Evolutionary conservation across 2,113 vertebrate species (phyloP), one percentile per base, ranked within the genome.

Genomic region (Damaliscus lunatus): DNA sequence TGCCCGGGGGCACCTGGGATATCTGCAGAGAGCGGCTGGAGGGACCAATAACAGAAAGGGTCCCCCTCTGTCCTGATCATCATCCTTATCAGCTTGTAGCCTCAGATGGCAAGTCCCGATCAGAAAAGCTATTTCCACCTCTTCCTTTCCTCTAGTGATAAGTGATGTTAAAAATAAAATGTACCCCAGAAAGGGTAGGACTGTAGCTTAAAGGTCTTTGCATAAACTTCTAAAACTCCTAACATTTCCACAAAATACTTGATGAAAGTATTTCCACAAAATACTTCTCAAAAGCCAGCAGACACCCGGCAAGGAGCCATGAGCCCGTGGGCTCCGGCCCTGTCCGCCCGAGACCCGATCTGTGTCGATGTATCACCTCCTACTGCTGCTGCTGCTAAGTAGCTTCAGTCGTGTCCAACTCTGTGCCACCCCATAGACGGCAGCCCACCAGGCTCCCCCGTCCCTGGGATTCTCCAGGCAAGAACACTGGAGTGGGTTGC

Each of bases 141-240:
- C 59, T 94, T 92, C 89, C 89, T 89, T 89, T 86, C 80, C 53
- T 94, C 80, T 46, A 92, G 29, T 43, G 84, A 16, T 8, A 90
- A 62, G 40, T 40, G 84, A 62, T n/a, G 74, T 48, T 96, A 96
- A 94, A 96, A 96, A 96, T 60, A 97, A 89, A 95, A 81, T 50
- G n/a, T 27, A 46, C 19, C 55, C 71, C 71, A 29, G 21, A 71
- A 55, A 27, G 16, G 60, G 50, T 1, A 48, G 80, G 60, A 57
- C 33, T 64, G 74, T 48, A 15, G 27, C 92, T 94, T 80, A 81
- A 33, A 74, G 2, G 16, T 71, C 85, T 95, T 40, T 85, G 57
- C 27, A 62, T n/a, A 81, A 78, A 50, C 67, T 59, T 57, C 52
- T n/a, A 77, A 86, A 27, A 60, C 40, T 33, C 13, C 17, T 59